Conservation (phyloP, 2,113 vertebrate genomes). For the Cettia cetti region DNA sequence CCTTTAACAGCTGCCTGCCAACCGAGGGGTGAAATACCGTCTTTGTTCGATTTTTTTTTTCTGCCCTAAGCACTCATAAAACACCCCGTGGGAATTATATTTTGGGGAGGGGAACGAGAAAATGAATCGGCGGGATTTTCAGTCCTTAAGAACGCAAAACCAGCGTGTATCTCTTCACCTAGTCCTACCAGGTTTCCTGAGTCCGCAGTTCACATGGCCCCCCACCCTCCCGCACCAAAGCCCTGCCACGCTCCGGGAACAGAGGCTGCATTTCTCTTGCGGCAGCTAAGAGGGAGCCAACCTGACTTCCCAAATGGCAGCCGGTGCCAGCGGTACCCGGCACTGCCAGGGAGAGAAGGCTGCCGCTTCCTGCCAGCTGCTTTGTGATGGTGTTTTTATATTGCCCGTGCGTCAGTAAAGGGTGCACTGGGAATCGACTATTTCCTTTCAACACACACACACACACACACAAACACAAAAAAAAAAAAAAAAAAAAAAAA, state of each 20-base stretch:
- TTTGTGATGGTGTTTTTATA: neutral
- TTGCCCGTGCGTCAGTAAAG: neutral
- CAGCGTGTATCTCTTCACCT: neutral
- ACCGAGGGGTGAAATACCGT: constrained; percentile 94
- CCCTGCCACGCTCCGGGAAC: neutral
- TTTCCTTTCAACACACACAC: neutral
- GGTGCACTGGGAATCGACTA: neutral
- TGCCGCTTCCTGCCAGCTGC: neutral
- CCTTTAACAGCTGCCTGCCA: constrained; percentile 99
- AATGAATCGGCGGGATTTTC: neutral
- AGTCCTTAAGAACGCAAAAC: neutral
- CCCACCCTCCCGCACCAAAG: neutral
- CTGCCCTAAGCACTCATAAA: constrained; percentile 63
- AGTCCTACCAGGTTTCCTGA: neutral
- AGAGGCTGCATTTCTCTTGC: neutral
- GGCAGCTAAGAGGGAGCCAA: neutral
- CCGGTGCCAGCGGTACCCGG: neutral
- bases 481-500: neutral
- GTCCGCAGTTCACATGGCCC: neutral
- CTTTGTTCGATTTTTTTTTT: constrained; percentile 84
- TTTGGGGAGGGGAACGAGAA: neutral
- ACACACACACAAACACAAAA: fast-evolving
- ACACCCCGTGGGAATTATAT: constrained; percentile 42
- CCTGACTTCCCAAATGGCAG: neutral
- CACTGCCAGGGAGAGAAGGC: neutral